These are phyloP conservation scores for Anolis carolinensis DNA, from an alignment of 2,113 vertebrate species.

Conservation along the genomic window DNA sequence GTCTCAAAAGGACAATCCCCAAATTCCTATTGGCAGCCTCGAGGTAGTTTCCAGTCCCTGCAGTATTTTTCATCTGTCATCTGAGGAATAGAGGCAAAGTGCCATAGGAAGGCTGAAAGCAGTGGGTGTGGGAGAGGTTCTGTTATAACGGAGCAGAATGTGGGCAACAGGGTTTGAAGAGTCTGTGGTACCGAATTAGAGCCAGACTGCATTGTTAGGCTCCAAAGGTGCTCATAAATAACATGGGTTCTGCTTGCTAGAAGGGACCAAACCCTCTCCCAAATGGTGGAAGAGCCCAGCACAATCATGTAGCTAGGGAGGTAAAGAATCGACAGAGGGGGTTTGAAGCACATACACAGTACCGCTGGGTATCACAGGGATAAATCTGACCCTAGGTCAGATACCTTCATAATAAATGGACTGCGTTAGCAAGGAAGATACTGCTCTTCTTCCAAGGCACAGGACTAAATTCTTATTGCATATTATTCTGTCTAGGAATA, in stretches of 20 bases:
- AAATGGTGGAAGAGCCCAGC: not conserved
- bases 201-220: not conserved
- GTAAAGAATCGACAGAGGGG: not conserved
- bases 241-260: not conserved
- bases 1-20: no score
- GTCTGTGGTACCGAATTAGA: not conserved
- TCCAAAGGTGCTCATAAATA: not conserved
- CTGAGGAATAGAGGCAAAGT: not conserved
- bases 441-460: slow-evolving; percentile 30
- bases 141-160: not conserved
- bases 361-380: not conserved
- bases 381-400: not conserved
- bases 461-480: slow-evolving; percentile 31
- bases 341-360: not conserved
- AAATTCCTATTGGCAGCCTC: not conserved
- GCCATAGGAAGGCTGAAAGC: not conserved
- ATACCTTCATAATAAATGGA: not conserved
- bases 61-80: not conserved
- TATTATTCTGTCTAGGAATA: slow-evolving; percentile 22
- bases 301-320: not conserved
- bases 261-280: not conserved
- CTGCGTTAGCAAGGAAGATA: not conserved
- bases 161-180: not conserved
- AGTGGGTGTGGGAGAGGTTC: not conserved
- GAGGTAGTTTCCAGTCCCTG: not conserved